Percentiles rank a stretch among this genome's conserved stretches.
phyloP scores from a whole-genome alignment of 2,888 invertebrate genomes.

The Eupithecia centaureata region DNA sequence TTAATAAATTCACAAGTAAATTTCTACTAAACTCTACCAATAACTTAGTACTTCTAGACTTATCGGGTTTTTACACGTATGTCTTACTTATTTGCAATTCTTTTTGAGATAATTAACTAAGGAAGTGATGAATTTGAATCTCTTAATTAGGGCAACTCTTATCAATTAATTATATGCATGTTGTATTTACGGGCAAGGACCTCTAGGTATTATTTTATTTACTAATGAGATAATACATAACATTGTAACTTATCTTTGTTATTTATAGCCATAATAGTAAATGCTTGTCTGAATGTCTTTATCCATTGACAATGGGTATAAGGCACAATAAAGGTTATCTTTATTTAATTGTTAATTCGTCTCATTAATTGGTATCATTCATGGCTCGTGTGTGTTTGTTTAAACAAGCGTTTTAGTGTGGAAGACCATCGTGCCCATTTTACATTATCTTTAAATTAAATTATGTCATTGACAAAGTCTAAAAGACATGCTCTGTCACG shows the following conservation, averaged over 20 bases:
- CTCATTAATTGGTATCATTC: conserved; percentile 22
- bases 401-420: neutral
- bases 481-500: neutral
- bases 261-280: conserved; percentile 13
- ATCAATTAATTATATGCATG: neutral
- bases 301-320: conserved; percentile 28
- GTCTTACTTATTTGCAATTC: neutral
- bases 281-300: conserved; percentile 1
- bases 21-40: neutral
- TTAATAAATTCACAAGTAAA: too few species aligned
- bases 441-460: neutral
- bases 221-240: neutral
- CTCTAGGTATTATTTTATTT: neutral
- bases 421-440: neutral
- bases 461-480: neutral
- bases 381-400: conserved; percentile 15
- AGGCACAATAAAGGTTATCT: conserved; percentile 18
- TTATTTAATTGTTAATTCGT: conserved; percentile 10
- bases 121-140: neutral
- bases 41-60: neutral
- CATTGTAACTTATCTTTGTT: conserved; percentile 12
- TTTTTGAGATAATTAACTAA: neutral
- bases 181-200: neutral
- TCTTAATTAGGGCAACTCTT: neutral
- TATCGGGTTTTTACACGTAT: neutral